Evolutionary conservation across 1,140 invertebrate genomes (phyloP).

Genomic region (Amphibalanus amphitrite): DNA sequence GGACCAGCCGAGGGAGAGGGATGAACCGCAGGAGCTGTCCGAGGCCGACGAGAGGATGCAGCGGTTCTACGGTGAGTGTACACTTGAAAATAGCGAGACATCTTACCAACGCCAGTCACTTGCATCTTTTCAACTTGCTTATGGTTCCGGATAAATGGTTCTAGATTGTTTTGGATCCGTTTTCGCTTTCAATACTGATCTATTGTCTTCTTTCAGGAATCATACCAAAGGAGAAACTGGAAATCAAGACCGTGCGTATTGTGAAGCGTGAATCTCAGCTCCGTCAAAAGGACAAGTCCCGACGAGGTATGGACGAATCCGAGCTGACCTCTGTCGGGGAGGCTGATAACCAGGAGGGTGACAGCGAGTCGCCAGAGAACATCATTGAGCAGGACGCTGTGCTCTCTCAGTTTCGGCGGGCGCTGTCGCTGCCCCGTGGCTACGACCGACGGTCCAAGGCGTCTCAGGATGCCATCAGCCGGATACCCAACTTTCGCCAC

Average conservation of each 20-base stretch:
- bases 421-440: slow-evolving; percentile 30
- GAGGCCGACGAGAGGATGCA: slow-evolving; percentile 41
- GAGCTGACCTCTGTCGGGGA: slow-evolving; percentile 18
- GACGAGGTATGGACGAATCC: slow-evolving; percentile 18
- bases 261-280: slow-evolving; percentile 79
- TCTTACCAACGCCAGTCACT: too few relatives aligned
- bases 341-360: slow-evolving; percentile 15
- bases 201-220: not conserved
- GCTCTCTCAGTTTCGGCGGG: slow-evolving; percentile 19
- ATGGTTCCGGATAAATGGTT: too few relatives aligned
- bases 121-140: too few relatives aligned
- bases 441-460: slow-evolving; percentile 7
- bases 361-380: slow-evolving; percentile 25
- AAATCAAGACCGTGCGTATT: slow-evolving; percentile 81
- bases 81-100: too few relatives aligned
- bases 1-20: slow-evolving; percentile 16
- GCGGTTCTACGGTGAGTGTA: slow-evolving; percentile 36
- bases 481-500: not conserved
- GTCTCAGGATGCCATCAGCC: not conserved
- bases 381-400: slow-evolving; percentile 24
- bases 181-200: too few relatives aligned
- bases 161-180: too few relatives aligned
- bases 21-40: slow-evolving; percentile 28
- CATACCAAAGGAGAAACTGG: slow-evolving; percentile 37
- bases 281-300: slow-evolving; percentile 42